Evolutionary conservation across 2,113 vertebrate genomes (phyloP).

Genomic region (Recurvirostra avosetta): DNA sequence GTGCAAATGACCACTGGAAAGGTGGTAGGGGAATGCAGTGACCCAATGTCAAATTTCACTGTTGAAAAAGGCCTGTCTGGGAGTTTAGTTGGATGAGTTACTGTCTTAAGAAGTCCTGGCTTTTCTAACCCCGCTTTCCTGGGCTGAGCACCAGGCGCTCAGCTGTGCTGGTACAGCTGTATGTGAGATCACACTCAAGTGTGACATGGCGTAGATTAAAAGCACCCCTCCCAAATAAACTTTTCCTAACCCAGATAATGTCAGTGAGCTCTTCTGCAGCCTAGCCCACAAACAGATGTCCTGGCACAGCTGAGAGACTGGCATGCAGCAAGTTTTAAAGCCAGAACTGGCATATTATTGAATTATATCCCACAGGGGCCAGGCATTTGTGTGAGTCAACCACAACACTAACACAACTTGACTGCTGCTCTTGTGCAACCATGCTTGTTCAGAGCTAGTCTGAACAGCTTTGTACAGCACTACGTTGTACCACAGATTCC

Average conservation of each 20-base stretch:
- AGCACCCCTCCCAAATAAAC: slow-evolving; percentile 42
- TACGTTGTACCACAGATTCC: background rate
- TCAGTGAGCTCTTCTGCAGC: slow-evolving; percentile 25
- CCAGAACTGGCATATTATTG: slow-evolving; percentile 29
- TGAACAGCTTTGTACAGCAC: background rate
- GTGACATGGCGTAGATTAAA: background rate
- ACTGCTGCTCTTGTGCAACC: background rate
- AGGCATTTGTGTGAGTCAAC: slow-evolving; percentile 21
- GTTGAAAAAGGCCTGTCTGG: background rate
- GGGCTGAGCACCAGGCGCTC: background rate
- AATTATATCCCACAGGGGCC: slow-evolving; percentile 11
- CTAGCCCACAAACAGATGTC: slow-evolving; percentile 59
- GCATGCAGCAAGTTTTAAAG: slow-evolving; percentile 15
- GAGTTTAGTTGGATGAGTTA: background rate
- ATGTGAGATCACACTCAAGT: slow-evolving; percentile 52
- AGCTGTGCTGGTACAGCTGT: slow-evolving; percentile 59
- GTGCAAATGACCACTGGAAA: background rate
- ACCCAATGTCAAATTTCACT: background rate
- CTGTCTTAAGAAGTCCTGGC: background rate
- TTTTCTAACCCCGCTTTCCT: slow-evolving; percentile 3
- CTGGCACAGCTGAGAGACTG: slow-evolving; percentile 32
- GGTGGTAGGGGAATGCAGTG: background rate
- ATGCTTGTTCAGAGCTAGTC: background rate
- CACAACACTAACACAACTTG: slow-evolving; percentile 7
- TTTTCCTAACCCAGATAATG: slow-evolving; percentile 28